Percentiles rank a stretch among this genome's conserved stretches.
Evolutionary conservation across 2,888 invertebrate genomes (phyloP).

Genomic region (Tetragonula carbonaria): DNA sequence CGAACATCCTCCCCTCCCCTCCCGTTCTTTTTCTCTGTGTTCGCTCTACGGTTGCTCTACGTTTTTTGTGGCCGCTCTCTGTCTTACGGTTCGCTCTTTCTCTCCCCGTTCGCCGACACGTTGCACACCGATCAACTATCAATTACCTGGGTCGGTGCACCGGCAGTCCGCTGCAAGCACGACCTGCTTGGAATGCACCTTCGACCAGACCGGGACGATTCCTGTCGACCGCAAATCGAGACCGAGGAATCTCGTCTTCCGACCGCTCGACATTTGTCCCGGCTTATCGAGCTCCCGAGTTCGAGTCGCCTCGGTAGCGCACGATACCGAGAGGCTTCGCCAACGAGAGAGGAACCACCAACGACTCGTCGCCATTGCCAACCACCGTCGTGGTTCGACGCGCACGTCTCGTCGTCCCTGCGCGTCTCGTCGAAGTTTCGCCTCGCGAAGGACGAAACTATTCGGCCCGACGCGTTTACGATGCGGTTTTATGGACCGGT

Average conservation of each 20-base stretch:
- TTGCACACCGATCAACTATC: conserved; percentile 74
- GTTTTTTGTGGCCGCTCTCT: not conserved
- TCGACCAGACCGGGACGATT: conserved; percentile 46
- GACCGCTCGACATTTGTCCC: conserved; percentile 57
- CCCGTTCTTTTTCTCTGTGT: not conserved
- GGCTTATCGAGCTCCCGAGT: conserved; percentile 38
- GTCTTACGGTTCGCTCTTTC: conserved; percentile 5
- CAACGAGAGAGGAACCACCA: not conserved
- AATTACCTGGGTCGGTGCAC: conserved; percentile 71
- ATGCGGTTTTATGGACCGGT: not conserved
- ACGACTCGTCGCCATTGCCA: not conserved
- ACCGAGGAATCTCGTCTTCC: conserved; percentile 56
- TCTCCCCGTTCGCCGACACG: conserved; percentile 60
- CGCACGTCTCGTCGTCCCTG: no score
- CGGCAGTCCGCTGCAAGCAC: conserved; percentile 59
- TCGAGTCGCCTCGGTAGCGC: conserved; percentile 13
- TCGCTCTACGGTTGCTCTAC: not conserved
- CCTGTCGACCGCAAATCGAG: conserved; percentile 52
- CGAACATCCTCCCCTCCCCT: not conserved
- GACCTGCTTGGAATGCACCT: conserved; percentile 70
- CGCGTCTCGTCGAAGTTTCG: not conserved
- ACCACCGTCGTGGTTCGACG: no score
- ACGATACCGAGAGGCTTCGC: conserved; percentile 20
- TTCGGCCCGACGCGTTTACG: not conserved
- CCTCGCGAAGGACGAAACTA: not conserved